phyloP scores from a whole-genome alignment of 2,113 vertebrate species.

The Pristiophorus japonicus region DNA sequence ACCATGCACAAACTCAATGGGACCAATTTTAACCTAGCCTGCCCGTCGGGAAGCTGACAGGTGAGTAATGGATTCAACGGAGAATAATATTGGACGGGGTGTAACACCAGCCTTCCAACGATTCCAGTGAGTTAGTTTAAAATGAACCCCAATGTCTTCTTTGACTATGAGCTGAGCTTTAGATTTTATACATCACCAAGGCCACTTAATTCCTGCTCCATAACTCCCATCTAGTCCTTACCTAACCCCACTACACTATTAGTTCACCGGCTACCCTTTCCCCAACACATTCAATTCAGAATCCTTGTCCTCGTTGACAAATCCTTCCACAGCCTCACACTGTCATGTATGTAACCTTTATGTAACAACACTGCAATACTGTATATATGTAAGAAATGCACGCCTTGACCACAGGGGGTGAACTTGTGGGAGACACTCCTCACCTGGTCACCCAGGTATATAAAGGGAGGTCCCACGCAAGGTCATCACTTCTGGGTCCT shows the following conservation, averaged over 20 bases:
- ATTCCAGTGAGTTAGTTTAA: not conserved
- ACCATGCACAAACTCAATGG: not conserved
- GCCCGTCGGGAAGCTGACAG: not conserved
- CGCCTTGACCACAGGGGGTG: too few relatives aligned
- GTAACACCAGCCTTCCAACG: not conserved
- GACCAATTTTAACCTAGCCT: not conserved
- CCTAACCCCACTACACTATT: not conserved
- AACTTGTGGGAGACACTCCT: too few relatives aligned
- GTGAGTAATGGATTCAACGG: not conserved
- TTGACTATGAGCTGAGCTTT: not conserved
- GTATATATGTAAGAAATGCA: too few relatives aligned
- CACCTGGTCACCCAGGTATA: too few relatives aligned
- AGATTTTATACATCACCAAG: not conserved
- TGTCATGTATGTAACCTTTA: too few relatives aligned
- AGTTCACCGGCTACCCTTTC: not conserved
- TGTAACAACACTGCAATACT: too few relatives aligned
- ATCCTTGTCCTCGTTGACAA: not conserved
- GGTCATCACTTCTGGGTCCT: too few relatives aligned
- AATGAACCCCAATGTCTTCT: not conserved
- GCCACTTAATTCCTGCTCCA: not conserved
- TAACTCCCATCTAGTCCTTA: not conserved
- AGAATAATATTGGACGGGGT: not conserved
- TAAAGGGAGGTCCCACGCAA: too few relatives aligned
- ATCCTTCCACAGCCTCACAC: not conserved
- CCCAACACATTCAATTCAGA: not conserved